Base-by-base conservation (phyloP, 2,888 invertebrate genomes). In the Agrilus mali region DNA sequence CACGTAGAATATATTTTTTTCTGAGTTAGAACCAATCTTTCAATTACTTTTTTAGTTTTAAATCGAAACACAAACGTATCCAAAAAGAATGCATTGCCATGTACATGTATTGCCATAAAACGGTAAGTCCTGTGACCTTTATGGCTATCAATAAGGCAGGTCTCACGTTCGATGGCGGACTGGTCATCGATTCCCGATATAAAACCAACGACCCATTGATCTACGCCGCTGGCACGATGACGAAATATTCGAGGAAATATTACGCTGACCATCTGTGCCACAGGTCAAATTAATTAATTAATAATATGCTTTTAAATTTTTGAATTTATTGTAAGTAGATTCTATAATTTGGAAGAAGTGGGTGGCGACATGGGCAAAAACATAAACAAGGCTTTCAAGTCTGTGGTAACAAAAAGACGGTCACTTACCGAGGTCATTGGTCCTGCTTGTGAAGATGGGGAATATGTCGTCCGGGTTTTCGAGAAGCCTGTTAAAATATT, bases 191-290 rank as follows among this genome's bases (percentile, higher is more conserved):
- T 37, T 63, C 68, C 0, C 58, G 66, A 37, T 78, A 73, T 48
- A 66, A 70, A 35, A 80, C 80, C 0, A 77, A 74, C 56, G 79
- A 79, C 53, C 69, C 69, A 0, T 56, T 59, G 44, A 72, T 81
- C 38, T 75, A 64, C 53, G 78, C 73, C 1, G 79, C 76, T 4
- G 80, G 80, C 1, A 63, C 75, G 0, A 64, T 73, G 43, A 72
- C 73, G 10, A 68, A 71, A 40, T 79, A 78, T 55, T 72, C 75
- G 3, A 65, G 73, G 7, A 66, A 68, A 5, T 66, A 74, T 48
- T 66, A 70, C 52, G 73, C 74, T 0, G 60, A 62, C 2, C 48
- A 57, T 2, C 61, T 57, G 36, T 55, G 65, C 17, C 77, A 78
- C 46, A 53, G 60, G 7, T 61, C n/a, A n/a, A n/a, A n/a, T n/a